Percentiles rank a stretch among this genome's conserved stretches.
phyloP scores from a whole-genome alignment of 2,888 invertebrate species.

The Drosophila mimica region DNA sequence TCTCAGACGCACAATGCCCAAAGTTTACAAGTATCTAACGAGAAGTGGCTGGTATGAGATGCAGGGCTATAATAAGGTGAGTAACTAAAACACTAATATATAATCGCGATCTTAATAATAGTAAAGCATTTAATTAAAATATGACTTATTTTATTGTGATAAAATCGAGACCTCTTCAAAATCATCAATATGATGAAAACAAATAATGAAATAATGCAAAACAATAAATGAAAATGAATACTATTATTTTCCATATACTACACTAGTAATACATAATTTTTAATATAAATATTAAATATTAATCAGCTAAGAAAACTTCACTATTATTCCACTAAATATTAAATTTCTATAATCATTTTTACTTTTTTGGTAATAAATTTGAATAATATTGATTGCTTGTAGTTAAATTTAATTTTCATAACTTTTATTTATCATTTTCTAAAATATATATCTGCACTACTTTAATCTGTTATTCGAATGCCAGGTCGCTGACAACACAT shows the following conservation, averaged over 20 bases:
- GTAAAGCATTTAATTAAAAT: too few species aligned
- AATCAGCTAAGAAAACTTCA: background rate
- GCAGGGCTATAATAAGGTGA: slow-evolving; percentile 89
- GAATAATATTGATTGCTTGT: too few species aligned
- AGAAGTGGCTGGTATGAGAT: slow-evolving; percentile 88
- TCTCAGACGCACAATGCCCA: slow-evolving; percentile 90
- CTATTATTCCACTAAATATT: background rate
- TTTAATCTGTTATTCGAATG: background rate
- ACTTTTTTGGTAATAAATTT: too few species aligned
- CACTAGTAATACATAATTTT: too few species aligned
- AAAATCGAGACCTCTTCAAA: too few species aligned
- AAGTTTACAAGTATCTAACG: slow-evolving; percentile 88
- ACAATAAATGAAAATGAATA: background rate
- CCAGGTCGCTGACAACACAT: slow-evolving; percentile 93
- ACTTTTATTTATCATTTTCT: background rate
- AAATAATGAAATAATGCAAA: too few species aligned
- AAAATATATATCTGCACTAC: background rate
- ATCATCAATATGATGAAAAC: too few species aligned
- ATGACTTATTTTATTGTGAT: too few species aligned
- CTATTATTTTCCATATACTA: too few species aligned
- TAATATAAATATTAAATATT: background rate
- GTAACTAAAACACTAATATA: background rate
- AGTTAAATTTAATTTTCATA: background rate
- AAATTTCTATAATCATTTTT: background rate
- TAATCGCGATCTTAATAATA: too few species aligned